A percentile compares a stretch with the other conserved stretches of the same genome.
These are phyloP conservation scores for Anoura caudifer DNA, from an alignment of 2,113 vertebrate genomes.

Conservation along the genomic window DNA sequence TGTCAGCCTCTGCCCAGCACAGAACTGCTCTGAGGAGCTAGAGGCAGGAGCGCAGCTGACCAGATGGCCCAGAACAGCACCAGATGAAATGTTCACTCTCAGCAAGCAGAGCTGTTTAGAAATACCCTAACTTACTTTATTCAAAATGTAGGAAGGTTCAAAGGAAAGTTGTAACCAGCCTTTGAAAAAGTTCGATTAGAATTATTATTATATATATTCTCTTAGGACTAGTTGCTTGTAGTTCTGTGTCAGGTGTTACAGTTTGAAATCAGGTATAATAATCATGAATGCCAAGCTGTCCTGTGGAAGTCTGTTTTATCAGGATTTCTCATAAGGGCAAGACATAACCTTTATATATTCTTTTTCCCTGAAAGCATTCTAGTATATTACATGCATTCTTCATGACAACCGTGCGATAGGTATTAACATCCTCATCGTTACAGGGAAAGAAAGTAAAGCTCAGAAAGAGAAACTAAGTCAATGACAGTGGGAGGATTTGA, in stretches of 20 bases:
- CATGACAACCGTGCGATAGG: background rate
- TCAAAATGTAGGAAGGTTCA: background rate
- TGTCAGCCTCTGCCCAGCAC: background rate
- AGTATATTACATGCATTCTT: background rate
- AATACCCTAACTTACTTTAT: background rate
- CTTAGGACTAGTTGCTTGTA: background rate
- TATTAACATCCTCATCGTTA: background rate
- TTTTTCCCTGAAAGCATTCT: background rate
- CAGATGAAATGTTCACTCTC: background rate
- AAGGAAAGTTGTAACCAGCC: background rate
- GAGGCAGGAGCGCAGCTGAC: background rate
- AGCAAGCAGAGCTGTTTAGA: background rate
- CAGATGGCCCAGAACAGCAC: background rate
- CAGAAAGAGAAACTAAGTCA: conserved; percentile 1
- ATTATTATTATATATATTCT: background rate
- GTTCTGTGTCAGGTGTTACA: background rate
- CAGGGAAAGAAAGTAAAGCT: background rate
- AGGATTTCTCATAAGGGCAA: background rate
- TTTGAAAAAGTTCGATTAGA: background rate
- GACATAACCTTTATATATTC: background rate
- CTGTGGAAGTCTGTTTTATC: conserved; percentile 18
- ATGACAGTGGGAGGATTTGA: background rate
- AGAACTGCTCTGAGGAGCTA: background rate
- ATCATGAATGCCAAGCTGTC: background rate
- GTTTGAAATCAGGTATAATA: background rate